Conservation (phyloP, 35 echinoderm and acorn worm genomes). For the Ophiothrix spiculata region DNA sequence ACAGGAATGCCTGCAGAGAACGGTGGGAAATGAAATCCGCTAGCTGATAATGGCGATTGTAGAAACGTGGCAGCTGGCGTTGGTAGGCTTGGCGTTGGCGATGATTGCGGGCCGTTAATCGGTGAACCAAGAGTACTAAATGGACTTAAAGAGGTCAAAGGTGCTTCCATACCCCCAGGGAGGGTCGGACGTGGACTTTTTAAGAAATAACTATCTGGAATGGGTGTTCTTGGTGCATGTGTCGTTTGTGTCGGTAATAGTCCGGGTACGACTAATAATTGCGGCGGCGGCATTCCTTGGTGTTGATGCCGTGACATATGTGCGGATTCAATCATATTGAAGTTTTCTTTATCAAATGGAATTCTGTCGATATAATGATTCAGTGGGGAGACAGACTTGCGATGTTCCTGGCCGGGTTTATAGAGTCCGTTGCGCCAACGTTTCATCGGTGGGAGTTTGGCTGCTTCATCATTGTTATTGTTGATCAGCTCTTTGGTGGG, state of each 20-base stretch:
- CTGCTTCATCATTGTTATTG: slow-evolving; percentile 76
- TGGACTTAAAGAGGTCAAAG: slow-evolving; percentile 65
- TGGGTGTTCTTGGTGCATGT: slow-evolving; percentile 12
- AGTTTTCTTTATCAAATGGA: slow-evolving; percentile 8
- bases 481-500: slow-evolving; percentile 42
- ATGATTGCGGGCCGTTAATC: slow-evolving; percentile 24
- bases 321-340: not conserved
- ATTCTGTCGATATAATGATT: not conserved
- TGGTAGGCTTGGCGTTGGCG: slow-evolving; percentile 41
- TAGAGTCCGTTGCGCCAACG: slow-evolving; percentile 76
- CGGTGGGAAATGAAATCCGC: slow-evolving; percentile 76
- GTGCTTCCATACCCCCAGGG: slow-evolving; percentile 55
- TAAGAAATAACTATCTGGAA: slow-evolving; percentile 55
- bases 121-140: slow-evolving; percentile 57
- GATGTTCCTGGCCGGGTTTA: slow-evolving; percentile 18
- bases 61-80: slow-evolving; percentile 67
- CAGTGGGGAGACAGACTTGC: slow-evolving; percentile 20
- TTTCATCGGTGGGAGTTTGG: slow-evolving; percentile 91
- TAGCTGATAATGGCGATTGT: slow-evolving; percentile 65
- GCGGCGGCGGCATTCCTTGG: slow-evolving; percentile 58
- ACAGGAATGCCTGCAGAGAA: slow-evolving; percentile 60
- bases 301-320: slow-evolving; percentile 37
- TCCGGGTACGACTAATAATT: slow-evolving; percentile 72
- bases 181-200: slow-evolving; percentile 59
- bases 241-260: slow-evolving; percentile 56